Evolutionary conservation across 2,888 invertebrate genomes (phyloP), one percentile per base, ranked within the genome.

Genomic region (Pammene aurita): DNA sequence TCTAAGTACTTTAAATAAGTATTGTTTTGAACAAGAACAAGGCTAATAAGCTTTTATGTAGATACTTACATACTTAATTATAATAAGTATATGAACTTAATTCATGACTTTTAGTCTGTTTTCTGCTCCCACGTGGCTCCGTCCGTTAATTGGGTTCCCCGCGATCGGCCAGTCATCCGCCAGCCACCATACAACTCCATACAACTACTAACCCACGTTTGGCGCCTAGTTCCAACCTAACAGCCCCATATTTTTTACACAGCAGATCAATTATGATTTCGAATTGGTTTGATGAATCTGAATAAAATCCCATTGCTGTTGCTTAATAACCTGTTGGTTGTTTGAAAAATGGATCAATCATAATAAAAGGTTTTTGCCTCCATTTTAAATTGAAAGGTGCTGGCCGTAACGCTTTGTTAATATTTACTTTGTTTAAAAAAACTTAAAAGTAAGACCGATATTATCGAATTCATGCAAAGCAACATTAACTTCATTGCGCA

Each of bases 211-310:
- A 50, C 38, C 48, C 9, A 13, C n/a, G 50, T 88, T 90, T 90
- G 90, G 90, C 90, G 90, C 89, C 90, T 88, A 88, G 88, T 87
- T 86, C 87, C 84, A 78, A 85, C 85, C 87, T 89, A 88, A 86
- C 89, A 88, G 88, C 87, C 90, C 88, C 84, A 85, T 85, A 87
- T 89, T 91, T 92, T 92, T 91, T 91, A 89, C 85, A 88, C 84
- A 86, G 82, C 87, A 88, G 91, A 90, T 91, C 92, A 90, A 92
- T 92, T 92, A 91, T 90, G 90, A 91, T 90, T 88, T 86, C 88
- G 85, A 89, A 89, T 90, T 90, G 90, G 90, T 90, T 91, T 90
- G 90, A 91, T 90, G 91, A 88, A 91, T 89, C 88, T 90, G 89
- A 92, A 91, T 90, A 90, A 89, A 90, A 89, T 90, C 87, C 90